phyloP scores from a whole-genome alignment of 2,888 invertebrate genomes.

The Amphipoea oculea region DNA sequence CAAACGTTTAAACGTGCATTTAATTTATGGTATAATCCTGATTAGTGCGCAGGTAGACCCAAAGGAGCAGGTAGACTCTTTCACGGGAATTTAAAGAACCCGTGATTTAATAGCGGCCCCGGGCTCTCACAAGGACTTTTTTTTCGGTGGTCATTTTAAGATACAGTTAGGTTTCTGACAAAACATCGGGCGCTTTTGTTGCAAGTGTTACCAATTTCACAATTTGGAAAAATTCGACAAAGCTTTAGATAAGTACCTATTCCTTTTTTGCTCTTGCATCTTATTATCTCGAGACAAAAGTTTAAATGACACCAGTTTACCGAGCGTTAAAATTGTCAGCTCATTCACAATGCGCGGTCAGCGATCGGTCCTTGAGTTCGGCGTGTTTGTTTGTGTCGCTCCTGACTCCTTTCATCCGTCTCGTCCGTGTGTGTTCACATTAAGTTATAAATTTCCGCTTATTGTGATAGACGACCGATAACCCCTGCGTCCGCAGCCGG shows the following conservation, averaged over 20 bases:
- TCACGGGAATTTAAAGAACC: slow-evolving; percentile 79
- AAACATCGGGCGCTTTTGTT: slow-evolving; percentile 76
- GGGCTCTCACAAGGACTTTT: slow-evolving; percentile 67
- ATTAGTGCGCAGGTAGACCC: slow-evolving; percentile 84
- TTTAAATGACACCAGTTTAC: slow-evolving; percentile 60
- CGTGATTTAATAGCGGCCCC: slow-evolving; percentile 66
- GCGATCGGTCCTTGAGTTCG: slow-evolving; percentile 66
- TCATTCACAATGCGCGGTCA: slow-evolving; percentile 64
- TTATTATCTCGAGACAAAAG: slow-evolving; percentile 67
- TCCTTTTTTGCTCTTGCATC: slow-evolving; percentile 54
- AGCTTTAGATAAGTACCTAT: slow-evolving; percentile 64
- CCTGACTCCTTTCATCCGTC: slow-evolving; percentile 63
- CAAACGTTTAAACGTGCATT: slow-evolving; percentile 77
- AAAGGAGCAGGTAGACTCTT: slow-evolving; percentile 81
- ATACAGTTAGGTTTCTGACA: slow-evolving; percentile 81
- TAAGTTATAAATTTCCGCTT: slow-evolving; percentile 77
- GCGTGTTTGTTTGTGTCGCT: slow-evolving; percentile 61
- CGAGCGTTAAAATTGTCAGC: slow-evolving; percentile 69
- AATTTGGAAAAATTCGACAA: slow-evolving; percentile 69
- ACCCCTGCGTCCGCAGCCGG: slow-evolving; percentile 79
- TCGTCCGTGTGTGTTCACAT: slow-evolving; percentile 58
- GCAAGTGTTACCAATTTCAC: slow-evolving; percentile 77
- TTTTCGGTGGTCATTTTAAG: slow-evolving; percentile 84
- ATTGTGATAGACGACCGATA: slow-evolving; percentile 82
- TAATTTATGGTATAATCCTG: slow-evolving; percentile 85